Base-by-base conservation (phyloP, 2,888 invertebrate genomes). In the Nomada ruficornis region DNA sequence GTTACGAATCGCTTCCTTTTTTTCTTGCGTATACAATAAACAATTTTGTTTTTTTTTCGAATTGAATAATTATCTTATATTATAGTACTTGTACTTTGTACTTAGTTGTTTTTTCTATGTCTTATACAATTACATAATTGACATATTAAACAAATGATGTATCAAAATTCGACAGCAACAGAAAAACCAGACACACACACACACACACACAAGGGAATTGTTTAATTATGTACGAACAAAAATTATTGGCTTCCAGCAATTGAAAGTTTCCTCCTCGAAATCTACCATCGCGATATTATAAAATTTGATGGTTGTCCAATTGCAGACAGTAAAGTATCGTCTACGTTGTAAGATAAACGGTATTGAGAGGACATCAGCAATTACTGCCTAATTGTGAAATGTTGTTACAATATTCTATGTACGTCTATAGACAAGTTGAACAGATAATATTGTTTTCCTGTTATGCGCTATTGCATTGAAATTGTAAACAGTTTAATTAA, bases 41-140 rank as follows among this genome's bases (percentile, higher is more conserved):
- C 36, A 36, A 7, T 7, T 36, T 5, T 29, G 29, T 23, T 2
- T 42, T 44, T n/a, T 52, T 23, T 47, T 65, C 42, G 1, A 62
- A 29, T n/a, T 4, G 15, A 54, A 50, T 44, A 72, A 63, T 20
- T 9, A 77, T 71, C 50, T 36, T 11, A 57, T 47, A 62, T 55
- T 55, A 36, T 36, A 67, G 79, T 80, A 84, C 77, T 80, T 77
- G 52, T 69, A 75, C 18, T 80, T 77, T 72, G 83, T 84, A 75
- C 80, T 84, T 83, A 83, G 1, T n/a, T 18, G 42, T 52, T 65
- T 77, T 55, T 70, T 63, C 69, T 42, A 50, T 42, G n/a, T 50
- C 68, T 67, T 64, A 54, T 63, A 76, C 54, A 26, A 50, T 11
- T 47, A 47, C 47, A 54, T 55, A 54, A 63, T 59, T 11, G 10